Base-by-base conservation (phyloP, 2,797 vertebrate species). In the Echeneis naucrates region DNA sequence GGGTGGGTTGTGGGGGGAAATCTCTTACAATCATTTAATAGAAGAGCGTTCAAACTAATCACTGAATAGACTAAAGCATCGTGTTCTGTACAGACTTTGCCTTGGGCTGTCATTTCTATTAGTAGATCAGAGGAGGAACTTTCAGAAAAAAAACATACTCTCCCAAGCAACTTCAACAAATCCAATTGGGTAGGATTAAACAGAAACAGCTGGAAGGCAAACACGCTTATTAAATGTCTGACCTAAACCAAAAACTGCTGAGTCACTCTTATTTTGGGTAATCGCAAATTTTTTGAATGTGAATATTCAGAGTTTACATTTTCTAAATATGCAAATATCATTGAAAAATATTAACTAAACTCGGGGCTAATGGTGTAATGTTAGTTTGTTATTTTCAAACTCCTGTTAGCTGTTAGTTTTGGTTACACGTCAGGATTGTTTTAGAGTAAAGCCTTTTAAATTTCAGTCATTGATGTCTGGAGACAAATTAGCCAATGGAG, bases 401-500 rank as follows among this genome's bases (percentile, higher is more conserved):
- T 6, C 32, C 6, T 35, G 35, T 45, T 4, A 50, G 54, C 11
- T 0, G 0, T 44, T 32, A 3, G 30, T 69, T 53, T 30, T 3
- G 52, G 1, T 37, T 21, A n/a, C 2, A 48, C 40, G 4, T 51
- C 23, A 32, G 35, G 32, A 6, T n/a, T 51, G 33, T 14, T 8
- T 4, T 9, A 54, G 11, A 14, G n/a, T 8, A 0, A 35, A 9
- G 11, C 26, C 12, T 1, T 38, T 47, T 12, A 38, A 4, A 5
- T 17, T 44, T 11, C 2, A 55, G 10, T 24, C 2, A 30, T 30
- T 30, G 30, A 30, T 16, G 33, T 78, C 76, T 78, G 27, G 48
- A 42, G 48, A 52, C 40, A 69, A 64, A 35, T n/a, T 59, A 54
- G 60, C 23, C 8, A 40, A 21, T 16, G 8, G 5, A 61, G 2